Evolutionary conservation across 2,888 invertebrate genomes (phyloP), one percentile per base, ranked within the genome.

Genomic region (Gryllus longicercus): DNA sequence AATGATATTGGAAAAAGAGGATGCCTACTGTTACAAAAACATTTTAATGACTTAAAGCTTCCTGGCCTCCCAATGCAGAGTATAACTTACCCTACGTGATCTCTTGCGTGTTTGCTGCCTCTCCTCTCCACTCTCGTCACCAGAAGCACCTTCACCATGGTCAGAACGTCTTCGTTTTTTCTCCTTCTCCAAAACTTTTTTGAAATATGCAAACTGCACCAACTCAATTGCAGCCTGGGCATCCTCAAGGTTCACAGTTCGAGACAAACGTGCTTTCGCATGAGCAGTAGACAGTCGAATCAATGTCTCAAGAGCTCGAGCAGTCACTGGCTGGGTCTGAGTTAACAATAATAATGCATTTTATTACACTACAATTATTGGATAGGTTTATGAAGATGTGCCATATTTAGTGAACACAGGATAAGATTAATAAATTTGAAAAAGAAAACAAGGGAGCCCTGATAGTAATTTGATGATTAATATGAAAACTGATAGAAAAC

Each of bases 241-340:
- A 88, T 99, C 99, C 81, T 93, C 91, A 4, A 91, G 90, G 10
- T 93, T 92, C 1, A 99, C 93, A n/a, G 90, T 91, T 85, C 93
- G 94, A 76, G 96, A 95, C 86, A 99, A 91, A 21, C 99, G 91
- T 49, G 96, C 94, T 87, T 98, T 98, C 18, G 99, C 99, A 89
- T 98, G 98, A 3, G 99, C 98, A 0, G 98, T 99, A 0, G 99
- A 90, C 83, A 99, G 89, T 85, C 99, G 97, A 87, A 99, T 99
- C 86, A 99, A 88, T 0, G 99, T 99, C 90, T 99, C 99, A 84
- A 99, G 87, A 0, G 97, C 95, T 86, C 99, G 94, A 2, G 97
- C 96, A 0, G 99, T 99, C 78, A 99, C 96, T 0, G 99, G 99
- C 88, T 98, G 98, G 0, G 99, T 99, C 94, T 81, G 74, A 75